Conservation (phyloP, 1,140 invertebrate genomes). For the Berghia stephanieae region DNA sequence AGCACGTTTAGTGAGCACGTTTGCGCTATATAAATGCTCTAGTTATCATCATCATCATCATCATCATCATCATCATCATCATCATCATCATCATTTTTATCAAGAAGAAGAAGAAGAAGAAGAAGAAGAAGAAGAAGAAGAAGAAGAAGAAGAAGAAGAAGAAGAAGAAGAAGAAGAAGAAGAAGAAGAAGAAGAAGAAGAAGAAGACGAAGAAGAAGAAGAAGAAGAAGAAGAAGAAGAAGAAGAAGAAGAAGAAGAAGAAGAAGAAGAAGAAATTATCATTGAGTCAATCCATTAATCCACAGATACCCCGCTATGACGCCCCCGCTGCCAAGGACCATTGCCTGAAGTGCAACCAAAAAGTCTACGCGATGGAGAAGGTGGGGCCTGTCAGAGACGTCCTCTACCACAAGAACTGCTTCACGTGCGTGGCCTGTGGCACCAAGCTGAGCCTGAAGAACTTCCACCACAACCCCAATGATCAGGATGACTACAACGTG, state of each 20-base stretch:
- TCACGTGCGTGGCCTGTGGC: constrained; percentile 36
- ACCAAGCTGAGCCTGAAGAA: constrained; percentile 35
- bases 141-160: too few species aligned
- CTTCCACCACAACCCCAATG: constrained; percentile 37
- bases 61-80: neutral
- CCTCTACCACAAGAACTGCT: constrained; percentile 42
- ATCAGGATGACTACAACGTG: constrained; percentile 35
- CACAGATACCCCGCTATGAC: neutral
- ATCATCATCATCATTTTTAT: neutral
- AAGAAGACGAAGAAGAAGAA: too few species aligned
- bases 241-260: too few species aligned
- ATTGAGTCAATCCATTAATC: neutral
- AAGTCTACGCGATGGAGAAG: constrained; percentile 41
- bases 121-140: too few species aligned
- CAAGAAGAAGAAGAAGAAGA: too few species aligned
- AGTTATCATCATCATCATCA: too few species aligned
- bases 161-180: too few species aligned
- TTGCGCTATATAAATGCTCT: too few species aligned
- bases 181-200: too few species aligned
- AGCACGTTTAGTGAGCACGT: too few species aligned
- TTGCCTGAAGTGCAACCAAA: constrained; percentile 15
- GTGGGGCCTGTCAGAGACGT: constrained; percentile 39
- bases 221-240: too few species aligned
- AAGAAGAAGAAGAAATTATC: too few species aligned
- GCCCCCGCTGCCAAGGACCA: neutral